These are phyloP conservation scores for Eristalis pertinax DNA, from an alignment of 2,888 invertebrate species.

Conservation along the genomic window DNA sequence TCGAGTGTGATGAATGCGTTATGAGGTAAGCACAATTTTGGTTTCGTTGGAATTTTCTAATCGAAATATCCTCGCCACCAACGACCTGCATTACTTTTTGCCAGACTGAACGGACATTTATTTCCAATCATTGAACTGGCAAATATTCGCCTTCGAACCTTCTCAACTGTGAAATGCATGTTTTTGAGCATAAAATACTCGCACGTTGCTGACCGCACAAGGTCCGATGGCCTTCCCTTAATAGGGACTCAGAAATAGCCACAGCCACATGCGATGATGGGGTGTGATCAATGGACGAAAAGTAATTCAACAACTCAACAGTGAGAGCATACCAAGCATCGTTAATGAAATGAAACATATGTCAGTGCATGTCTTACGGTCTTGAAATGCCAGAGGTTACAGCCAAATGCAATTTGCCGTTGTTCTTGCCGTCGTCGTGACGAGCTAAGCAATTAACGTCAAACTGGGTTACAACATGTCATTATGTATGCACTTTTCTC, in stretches of 20 bases:
- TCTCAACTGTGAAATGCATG: conserved; percentile 23
- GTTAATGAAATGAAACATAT: conserved; percentile 20
- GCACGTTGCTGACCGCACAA: neutral
- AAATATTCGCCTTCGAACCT: conserved; percentile 21
- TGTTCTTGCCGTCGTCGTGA: conserved; percentile 6
- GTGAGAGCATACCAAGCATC: neutral
- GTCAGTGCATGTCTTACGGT: conserved; percentile 16
- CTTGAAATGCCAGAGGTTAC: conserved; percentile 20
- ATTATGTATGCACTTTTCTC: neutral
- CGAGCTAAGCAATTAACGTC: conserved; percentile 52
- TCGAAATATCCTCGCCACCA: neutral
- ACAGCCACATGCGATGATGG: neutral
- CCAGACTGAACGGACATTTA: neutral
- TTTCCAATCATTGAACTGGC: conserved; percentile 44
- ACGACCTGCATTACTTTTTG: neutral
- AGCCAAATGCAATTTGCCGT: conserved; percentile 35
- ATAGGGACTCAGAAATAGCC: conserved; percentile 1
- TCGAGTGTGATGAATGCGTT: neutral
- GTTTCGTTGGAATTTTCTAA: neutral
- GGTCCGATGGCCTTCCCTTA: neutral
- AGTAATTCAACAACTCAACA: conserved; percentile 4
- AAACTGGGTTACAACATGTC: conserved; percentile 42
- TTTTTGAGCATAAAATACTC: conserved; percentile 30
- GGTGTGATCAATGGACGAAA: conserved; percentile 10
- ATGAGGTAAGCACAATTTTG: neutral